A percentile compares a stretch with the other conserved stretches of the same genome.
These are phyloP conservation scores for Heterochromis multidens DNA, from an alignment of 2,113 vertebrate species.

Conservation along the genomic window DNA sequence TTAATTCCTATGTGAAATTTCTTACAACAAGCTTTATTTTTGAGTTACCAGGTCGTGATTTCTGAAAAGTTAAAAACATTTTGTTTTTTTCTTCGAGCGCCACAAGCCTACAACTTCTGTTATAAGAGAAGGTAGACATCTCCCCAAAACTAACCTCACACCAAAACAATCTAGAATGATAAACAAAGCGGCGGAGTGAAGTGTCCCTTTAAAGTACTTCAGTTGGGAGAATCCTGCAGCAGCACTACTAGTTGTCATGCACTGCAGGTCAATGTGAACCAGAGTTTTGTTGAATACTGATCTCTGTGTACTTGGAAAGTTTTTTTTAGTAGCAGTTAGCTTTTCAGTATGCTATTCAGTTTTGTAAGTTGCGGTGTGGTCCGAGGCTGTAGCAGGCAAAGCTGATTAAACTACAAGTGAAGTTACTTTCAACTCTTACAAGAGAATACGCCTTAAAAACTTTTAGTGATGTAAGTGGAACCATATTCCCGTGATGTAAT, in stretches of 20 bases:
- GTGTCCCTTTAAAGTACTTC: background rate
- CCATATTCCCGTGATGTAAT: slow-evolving; percentile 65
- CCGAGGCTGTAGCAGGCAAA: slow-evolving; percentile 10
- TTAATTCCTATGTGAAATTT: background rate
- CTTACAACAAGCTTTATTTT: background rate
- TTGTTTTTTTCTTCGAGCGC: background rate
- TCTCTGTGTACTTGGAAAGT: background rate
- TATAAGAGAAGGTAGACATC: too few relatives aligned
- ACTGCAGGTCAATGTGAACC: background rate
- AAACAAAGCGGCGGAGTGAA: too few relatives aligned
- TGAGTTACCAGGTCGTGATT: background rate
- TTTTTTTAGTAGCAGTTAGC: slow-evolving; percentile 3
- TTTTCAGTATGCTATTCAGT: background rate
- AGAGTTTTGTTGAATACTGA: background rate
- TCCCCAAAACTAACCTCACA: too few relatives aligned
- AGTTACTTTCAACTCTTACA: slow-evolving; percentile 29
- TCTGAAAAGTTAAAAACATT: background rate
- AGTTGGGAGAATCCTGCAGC: background rate
- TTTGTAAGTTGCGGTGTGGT: background rate
- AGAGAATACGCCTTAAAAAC: slow-evolving; percentile 43
- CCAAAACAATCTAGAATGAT: too few relatives aligned
- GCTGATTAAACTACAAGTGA: slow-evolving; percentile 25
- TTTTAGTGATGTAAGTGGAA: slow-evolving; percentile 63
- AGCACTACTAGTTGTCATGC: background rate
- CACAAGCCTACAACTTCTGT: background rate